Conservation (phyloP, 2,888 invertebrate species). For the Phoenoteleia sp. region DNA sequence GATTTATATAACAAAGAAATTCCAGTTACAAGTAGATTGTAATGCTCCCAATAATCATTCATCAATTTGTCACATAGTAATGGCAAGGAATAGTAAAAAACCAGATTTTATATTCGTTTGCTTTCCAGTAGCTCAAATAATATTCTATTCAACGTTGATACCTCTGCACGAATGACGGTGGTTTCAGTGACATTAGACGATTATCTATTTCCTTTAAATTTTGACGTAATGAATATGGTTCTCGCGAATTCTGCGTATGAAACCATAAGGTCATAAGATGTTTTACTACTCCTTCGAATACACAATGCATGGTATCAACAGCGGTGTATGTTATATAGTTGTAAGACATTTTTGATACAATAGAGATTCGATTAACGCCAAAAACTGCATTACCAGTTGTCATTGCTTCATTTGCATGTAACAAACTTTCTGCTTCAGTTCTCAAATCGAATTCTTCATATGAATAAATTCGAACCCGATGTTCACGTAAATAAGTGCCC, state of each 20-base stretch:
- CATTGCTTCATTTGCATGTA: conserved; percentile 4
- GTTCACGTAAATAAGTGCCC: conserved; percentile 4
- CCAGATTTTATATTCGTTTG: conserved; percentile 69
- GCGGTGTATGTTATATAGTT: conserved; percentile 38
- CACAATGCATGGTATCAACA: conserved; percentile 60
- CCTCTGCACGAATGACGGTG: conserved; percentile 61
- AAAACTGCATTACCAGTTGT: not conserved
- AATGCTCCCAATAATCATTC: conserved; percentile 68
- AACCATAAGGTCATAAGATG: conserved; percentile 43
- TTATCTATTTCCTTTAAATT: conserved; percentile 19
- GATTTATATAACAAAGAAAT: conserved; percentile 58
- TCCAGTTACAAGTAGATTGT: conserved; percentile 42
- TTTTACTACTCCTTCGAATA: conserved; percentile 45
- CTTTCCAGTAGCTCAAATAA: conserved; percentile 70
- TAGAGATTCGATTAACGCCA: conserved; percentile 1
- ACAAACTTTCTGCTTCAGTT: conserved; percentile 5
- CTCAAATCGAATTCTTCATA: conserved; percentile 19
- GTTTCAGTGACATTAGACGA: conserved; percentile 18
- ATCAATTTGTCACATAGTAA: conserved; percentile 68
- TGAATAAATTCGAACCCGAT: conserved; percentile 25
- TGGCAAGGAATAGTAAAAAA: conserved; percentile 71
- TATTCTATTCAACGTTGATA: conserved; percentile 61
- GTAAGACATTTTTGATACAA: not conserved
- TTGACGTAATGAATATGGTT: conserved; percentile 21
- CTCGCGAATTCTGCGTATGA: not conserved